Conservation (phyloP, 2,888 invertebrate genomes). For the Tachina grossa region DNA sequence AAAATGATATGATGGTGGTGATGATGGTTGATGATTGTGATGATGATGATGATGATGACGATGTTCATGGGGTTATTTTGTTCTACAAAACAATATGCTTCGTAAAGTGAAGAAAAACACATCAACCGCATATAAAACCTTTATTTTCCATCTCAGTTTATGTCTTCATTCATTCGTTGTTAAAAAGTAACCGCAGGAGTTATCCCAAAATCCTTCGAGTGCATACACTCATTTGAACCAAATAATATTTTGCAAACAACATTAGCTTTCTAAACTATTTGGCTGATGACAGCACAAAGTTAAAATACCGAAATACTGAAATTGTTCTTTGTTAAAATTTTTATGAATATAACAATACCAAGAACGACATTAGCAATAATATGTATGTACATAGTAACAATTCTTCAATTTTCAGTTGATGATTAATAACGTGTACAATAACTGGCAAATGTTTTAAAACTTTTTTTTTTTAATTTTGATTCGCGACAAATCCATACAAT, state of each 20-base stretch:
- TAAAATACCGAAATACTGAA: neutral
- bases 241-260: neutral
- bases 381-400: too few relatives aligned
- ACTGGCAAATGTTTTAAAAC: too few relatives aligned
- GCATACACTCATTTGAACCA: neutral
- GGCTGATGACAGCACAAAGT: neutral
- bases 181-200: slow-evolving; percentile 21
- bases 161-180: neutral
- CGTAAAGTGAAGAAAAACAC: slow-evolving; percentile 9
- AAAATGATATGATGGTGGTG: slow-evolving; percentile 21
- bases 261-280: neutral
- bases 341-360: too few relatives aligned
- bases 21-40: neutral
- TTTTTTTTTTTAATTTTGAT: too few relatives aligned
- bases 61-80: slow-evolving; percentile 33
- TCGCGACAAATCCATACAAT: too few relatives aligned
- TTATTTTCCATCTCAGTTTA: neutral
- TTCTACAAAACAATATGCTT: slow-evolving; percentile 17
- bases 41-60: neutral
- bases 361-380: too few relatives aligned
- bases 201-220: neutral
- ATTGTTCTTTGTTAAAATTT: neutral
- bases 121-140: slow-evolving; percentile 6
- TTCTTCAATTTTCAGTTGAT: too few relatives aligned
- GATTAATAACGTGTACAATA: too few relatives aligned